These are phyloP conservation scores for Brotula barbata DNA, from an alignment of 2,797 vertebrate species.

Conservation along the genomic window DNA sequence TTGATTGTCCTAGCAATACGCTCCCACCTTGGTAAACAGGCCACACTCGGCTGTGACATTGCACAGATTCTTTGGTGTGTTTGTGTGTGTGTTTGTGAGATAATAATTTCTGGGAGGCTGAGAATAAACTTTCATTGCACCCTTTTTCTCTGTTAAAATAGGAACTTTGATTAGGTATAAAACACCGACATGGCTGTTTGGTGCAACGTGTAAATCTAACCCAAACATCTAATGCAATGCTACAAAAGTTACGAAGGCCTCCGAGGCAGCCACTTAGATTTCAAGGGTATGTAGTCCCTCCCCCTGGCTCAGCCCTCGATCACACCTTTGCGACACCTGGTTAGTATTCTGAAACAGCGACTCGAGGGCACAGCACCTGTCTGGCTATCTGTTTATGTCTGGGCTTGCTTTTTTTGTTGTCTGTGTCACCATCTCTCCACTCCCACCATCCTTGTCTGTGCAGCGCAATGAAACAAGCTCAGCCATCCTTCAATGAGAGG, in stretches of 20 bases:
- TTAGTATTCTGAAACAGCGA: constrained; percentile 72
- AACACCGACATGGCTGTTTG: neutral
- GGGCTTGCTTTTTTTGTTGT: constrained; percentile 56
- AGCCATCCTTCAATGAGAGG: constrained; percentile 57
- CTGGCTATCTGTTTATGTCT: constrained; percentile 68
- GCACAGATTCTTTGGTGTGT: too few species aligned
- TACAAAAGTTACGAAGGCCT: constrained; percentile 10
- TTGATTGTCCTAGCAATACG: too few species aligned
- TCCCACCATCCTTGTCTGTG: constrained; percentile 31
- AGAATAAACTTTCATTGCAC: constrained; percentile 4
- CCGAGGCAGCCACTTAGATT: constrained; percentile 42
- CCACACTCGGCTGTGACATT: too few species aligned
- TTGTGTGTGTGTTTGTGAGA: too few species aligned
- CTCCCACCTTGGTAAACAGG: too few species aligned
- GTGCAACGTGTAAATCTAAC: constrained; percentile 5
- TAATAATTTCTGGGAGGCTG: too few species aligned
- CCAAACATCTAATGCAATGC: constrained; percentile 21
- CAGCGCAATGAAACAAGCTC: constrained; percentile 56
- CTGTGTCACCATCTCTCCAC: constrained; percentile 40
- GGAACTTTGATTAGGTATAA: neutral
- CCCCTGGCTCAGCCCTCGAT: constrained; percentile 44
- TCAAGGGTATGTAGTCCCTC: constrained; percentile 53
- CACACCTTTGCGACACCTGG: constrained; percentile 55
- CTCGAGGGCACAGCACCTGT: constrained; percentile 58
- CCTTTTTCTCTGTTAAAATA: constrained; percentile 1